phyloP scores from a whole-genome alignment of 2,113 vertebrate genomes.

The Nothocercus julius region DNA sequence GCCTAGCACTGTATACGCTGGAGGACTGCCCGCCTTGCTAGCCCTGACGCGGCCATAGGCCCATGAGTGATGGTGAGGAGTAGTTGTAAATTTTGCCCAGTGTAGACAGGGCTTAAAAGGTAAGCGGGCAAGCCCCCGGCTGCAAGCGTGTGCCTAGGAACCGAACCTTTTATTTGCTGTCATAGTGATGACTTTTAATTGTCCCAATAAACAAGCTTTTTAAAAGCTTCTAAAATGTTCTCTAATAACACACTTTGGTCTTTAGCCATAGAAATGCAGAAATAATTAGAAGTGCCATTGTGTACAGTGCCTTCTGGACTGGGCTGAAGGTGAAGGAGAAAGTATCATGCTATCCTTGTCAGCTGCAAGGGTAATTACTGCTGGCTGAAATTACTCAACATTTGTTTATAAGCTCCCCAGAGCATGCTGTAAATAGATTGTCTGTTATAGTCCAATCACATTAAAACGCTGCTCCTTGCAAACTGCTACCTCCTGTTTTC shows the following conservation, averaged over 20 bases:
- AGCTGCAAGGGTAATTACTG: constrained; percentile 99
- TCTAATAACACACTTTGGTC: constrained; percentile 92
- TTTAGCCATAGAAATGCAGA: constrained; percentile 91
- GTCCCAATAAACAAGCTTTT: constrained; percentile 85
- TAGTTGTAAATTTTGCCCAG: constrained; percentile 35
- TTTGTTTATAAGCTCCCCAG: constrained; percentile 99
- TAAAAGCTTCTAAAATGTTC: constrained; percentile 85
- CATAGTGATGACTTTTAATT: constrained; percentile 86
- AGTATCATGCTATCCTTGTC: constrained; percentile 99
- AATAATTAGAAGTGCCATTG: constrained; percentile 90
- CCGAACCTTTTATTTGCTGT: constrained; percentile 81
- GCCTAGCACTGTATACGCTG: neutral
- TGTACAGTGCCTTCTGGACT: constrained; percentile 93
- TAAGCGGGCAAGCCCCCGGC: constrained; percentile 70
- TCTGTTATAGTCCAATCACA: constrained; percentile 99
- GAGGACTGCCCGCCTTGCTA: neutral
- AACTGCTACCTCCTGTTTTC: constrained; percentile 94
- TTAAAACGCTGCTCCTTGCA: constrained; percentile 93
- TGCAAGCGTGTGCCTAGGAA: constrained; percentile 73
- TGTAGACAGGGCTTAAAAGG: constrained; percentile 58
- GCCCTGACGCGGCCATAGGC: neutral
- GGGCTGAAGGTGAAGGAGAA: constrained; percentile 99
- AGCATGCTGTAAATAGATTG: constrained; percentile 99
- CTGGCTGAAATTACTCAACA: constrained; percentile 99
- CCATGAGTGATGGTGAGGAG: neutral